These are phyloP conservation scores for Cydia fagiglandana DNA, from an alignment of 1,140 invertebrate genomes.

Conservation along the genomic window DNA sequence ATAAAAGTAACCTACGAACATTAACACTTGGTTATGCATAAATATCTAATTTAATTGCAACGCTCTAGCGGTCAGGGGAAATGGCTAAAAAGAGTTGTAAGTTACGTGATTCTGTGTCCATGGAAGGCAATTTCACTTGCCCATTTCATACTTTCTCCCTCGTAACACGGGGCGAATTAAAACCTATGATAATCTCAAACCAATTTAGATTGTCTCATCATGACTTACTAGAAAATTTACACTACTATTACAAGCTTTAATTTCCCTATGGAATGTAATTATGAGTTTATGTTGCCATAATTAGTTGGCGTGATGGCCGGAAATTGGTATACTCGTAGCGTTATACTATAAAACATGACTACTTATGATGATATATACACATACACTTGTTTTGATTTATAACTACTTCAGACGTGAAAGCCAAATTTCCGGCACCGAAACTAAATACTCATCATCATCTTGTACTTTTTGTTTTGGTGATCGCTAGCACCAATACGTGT, in stretches of 20 bases:
- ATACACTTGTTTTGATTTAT: not conserved
- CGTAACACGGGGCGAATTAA: conserved; percentile 8
- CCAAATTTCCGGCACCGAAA: not conserved
- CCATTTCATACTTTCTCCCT: conserved; percentile 23
- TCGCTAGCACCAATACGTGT: too few relatives aligned
- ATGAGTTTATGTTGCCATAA: not conserved
- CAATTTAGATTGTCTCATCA: not conserved
- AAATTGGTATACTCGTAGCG: not conserved
- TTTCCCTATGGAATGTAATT: conserved; percentile 1
- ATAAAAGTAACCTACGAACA: not conserved
- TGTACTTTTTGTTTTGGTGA: not conserved
- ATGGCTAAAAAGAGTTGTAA: not conserved
- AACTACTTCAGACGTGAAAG: not conserved
- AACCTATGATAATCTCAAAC: conserved; percentile 26
- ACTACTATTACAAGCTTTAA: conserved; percentile 1
- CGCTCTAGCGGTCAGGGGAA: not conserved
- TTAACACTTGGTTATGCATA: conserved; percentile 6
- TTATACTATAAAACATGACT: not conserved
- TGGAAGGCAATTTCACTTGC: conserved; percentile 18
- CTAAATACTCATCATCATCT: not conserved
- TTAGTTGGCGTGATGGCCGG: not conserved
- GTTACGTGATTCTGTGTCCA: conserved; percentile 16
- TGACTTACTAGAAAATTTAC: conserved; percentile 15
- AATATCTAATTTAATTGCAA: not conserved
- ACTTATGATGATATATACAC: not conserved